Conservation (phyloP, 2,113 vertebrate species). For the Jacana jacana region DNA sequence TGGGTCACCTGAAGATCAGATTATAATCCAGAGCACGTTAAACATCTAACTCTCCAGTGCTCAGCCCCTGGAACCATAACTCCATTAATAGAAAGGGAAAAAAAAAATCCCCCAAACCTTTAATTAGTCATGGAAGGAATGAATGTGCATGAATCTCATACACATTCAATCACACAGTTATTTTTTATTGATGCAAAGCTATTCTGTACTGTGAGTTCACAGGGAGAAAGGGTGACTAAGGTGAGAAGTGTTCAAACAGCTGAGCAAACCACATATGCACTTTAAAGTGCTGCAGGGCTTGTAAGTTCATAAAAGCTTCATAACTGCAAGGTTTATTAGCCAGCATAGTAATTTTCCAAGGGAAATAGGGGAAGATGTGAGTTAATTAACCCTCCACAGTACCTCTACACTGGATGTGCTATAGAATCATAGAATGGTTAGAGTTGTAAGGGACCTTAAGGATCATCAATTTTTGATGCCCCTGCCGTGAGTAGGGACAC, state of each 20-base stretch:
- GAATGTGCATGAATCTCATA: not conserved
- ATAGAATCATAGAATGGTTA: too few species aligned
- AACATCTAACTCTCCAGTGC: not conserved
- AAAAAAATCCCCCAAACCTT: not conserved
- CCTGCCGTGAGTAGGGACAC: too few species aligned
- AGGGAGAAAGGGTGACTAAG: conserved; percentile 10
- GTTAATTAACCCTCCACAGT: not conserved
- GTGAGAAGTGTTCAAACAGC: conserved; percentile 10
- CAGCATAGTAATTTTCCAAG: conserved; percentile 16
- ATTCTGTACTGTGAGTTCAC: not conserved
- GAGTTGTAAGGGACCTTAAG: too few species aligned
- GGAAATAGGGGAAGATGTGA: not conserved
- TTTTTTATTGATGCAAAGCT: not conserved
- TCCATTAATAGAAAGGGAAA: not conserved
- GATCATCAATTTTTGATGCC: too few species aligned
- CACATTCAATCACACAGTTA: not conserved
- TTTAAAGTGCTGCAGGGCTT: conserved; percentile 9
- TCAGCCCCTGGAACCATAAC: not conserved
- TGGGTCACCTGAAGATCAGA: not conserved
- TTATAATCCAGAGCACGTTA: not conserved
- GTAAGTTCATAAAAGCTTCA: conserved; percentile 6
- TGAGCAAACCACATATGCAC: not conserved
- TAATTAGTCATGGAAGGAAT: not conserved
- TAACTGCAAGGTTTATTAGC: conserved; percentile 33
- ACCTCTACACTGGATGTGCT: not conserved